phyloP scores from a whole-genome alignment of 2,888 invertebrate genomes.

The Catocala fraxini region DNA sequence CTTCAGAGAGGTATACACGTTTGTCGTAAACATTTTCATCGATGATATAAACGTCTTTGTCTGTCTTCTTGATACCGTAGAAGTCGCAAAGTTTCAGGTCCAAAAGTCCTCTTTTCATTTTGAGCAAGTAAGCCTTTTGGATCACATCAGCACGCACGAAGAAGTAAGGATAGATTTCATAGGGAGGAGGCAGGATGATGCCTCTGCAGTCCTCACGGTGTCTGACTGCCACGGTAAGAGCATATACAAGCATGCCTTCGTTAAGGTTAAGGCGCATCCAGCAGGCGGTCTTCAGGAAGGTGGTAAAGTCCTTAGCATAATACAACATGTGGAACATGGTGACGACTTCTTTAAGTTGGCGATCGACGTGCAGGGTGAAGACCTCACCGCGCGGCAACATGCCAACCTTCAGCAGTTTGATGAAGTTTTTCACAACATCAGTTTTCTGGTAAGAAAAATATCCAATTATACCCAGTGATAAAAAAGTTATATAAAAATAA shows the following conservation, averaged over 20 bases:
- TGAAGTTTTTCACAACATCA: constrained; percentile 87
- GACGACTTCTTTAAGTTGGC: constrained; percentile 83
- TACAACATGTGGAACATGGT: constrained; percentile 85
- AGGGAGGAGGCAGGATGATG: constrained; percentile 85
- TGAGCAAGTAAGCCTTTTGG: constrained; percentile 84
- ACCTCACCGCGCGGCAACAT: constrained; percentile 86
- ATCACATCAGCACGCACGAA: constrained; percentile 91
- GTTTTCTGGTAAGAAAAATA: constrained; percentile 71
- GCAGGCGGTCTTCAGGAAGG: constrained; percentile 82
- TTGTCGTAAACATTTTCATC: constrained; percentile 89
- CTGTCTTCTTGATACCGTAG: constrained; percentile 82
- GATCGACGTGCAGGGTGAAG: constrained; percentile 82
- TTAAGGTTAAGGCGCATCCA: constrained; percentile 86
- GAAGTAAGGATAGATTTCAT: constrained; percentile 89
- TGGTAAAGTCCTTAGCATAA: constrained; percentile 84
- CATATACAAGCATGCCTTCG: constrained; percentile 88
- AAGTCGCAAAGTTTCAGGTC: constrained; percentile 84
- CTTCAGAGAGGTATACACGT: constrained; percentile 83
- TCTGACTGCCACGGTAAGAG: constrained; percentile 83
- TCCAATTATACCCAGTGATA: not conserved
- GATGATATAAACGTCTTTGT: constrained; percentile 87
- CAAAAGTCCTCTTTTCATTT: constrained; percentile 80
- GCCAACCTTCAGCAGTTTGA: constrained; percentile 83
- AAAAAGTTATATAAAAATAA: not conserved
- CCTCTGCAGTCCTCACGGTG: constrained; percentile 84